Base-by-base conservation (phyloP, 2,113 vertebrate species). In the Daphoenositta chrysoptera region DNA sequence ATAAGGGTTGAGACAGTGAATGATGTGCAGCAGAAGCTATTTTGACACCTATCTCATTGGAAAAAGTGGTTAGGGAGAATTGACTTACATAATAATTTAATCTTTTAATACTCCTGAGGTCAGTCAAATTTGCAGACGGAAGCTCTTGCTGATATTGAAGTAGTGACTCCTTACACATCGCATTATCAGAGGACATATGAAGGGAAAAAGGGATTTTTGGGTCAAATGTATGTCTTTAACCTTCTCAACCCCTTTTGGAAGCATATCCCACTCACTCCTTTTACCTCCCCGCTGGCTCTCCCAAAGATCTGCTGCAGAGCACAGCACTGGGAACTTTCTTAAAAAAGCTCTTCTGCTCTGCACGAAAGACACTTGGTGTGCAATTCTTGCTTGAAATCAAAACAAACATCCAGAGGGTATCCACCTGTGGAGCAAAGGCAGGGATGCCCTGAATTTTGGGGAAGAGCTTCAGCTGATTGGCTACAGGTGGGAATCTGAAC, bases 1-100 rank as follows among this genome's bases (percentile, higher is more conserved):
- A 57, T 57, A 81, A 89, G 40, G 45, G 65, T 63, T 42, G 28
- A 66, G 53, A 76, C 47, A 37, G 31, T 50, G 68, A 90, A 82
- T 33, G 75, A 90, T 58, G 35, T 65, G 26, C 66, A 72, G 63
- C 20, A 15, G 61, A 65, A 93, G 50, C 28, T 83, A 47, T 86
- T 94, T 80, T 94, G 89, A 94, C 84, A 77, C 64, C 48, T 78
- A 28, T n/a, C 76, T 92, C 87, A 60, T 71, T 79, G 69, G 65
- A 57, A 90, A 71, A 72, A 61, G 40, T 33, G 53, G 58, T 73
- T 94, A 89, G 87, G 65, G 81, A 92, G 73, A 95, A 95, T 10
- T 71, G 93, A 91, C 91, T 91, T 91, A 80, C 37, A 50, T 75
- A 93, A 94, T 89, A 90, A 94, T 92, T 91, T 94, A 82, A 92